Evolutionary conservation across 2,888 invertebrate genomes (phyloP).

Genomic region (Mechanitis messenoides): DNA sequence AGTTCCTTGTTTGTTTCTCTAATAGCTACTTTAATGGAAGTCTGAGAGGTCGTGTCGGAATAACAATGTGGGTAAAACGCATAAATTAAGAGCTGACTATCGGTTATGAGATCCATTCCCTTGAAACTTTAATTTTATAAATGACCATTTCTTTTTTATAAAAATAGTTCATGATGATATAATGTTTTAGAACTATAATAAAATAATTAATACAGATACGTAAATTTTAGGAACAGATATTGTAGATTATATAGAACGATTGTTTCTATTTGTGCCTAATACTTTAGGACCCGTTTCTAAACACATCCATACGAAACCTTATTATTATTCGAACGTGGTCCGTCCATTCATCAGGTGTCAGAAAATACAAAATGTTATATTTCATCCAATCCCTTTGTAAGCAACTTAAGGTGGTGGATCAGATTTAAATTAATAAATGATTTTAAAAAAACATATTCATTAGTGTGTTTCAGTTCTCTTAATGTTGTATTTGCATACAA

Average conservation of each 20-base stretch:
- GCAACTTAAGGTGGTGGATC: no score
- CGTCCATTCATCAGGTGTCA: neutral
- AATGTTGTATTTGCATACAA: slow-evolving; percentile 41
- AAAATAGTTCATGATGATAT: neutral
- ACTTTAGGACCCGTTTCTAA: neutral
- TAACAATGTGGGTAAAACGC: slow-evolving; percentile 54
- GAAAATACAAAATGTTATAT: neutral
- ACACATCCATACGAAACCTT: neutral
- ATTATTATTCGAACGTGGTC: neutral
- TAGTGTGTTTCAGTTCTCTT: no score
- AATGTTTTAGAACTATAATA: no score
- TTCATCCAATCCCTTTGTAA: neutral
- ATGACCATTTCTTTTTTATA: slow-evolving; percentile 20
- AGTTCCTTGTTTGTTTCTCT: slow-evolving; percentile 75
- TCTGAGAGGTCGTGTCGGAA: slow-evolving; percentile 49
- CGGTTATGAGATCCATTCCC: slow-evolving; percentile 42
- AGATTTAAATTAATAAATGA: no score
- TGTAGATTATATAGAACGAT: neutral
- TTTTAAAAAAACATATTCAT: no score
- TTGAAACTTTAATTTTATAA: slow-evolving; percentile 30
- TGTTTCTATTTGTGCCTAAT: neutral
- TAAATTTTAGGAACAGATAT: no score
- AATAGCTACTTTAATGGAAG: slow-evolving; percentile 72
- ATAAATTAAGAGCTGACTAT: slow-evolving; percentile 58
- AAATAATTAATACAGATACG: no score